Base-by-base conservation (phyloP, 1,140 invertebrate genomes). In the Leguminivora glycinivorella region DNA sequence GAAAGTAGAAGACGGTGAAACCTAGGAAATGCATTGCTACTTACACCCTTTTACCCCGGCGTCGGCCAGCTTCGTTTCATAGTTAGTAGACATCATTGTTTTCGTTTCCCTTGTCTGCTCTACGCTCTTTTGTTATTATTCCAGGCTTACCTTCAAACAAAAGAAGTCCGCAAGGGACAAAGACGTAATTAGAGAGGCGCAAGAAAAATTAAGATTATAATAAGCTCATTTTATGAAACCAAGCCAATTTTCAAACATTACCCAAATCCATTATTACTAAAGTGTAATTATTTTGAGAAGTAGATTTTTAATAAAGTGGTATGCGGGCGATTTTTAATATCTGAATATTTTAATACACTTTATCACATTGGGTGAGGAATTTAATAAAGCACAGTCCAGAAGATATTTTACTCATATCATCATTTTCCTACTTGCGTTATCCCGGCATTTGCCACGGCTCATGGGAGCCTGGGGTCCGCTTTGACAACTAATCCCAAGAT, bases 21-120 rank as follows among this genome's bases (percentile, higher is more conserved):
- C 40, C 40, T 17, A 43, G n/a, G 40, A 17, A 43, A 5, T n/a
- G 14, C 40, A 43, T n/a, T 17, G 0, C n/a, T 17, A 17, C 40
- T 43, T 43, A 43, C 14, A 17, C n/a, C 40, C 40, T 43, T 43
- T 12, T 17, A 43, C 1, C n/a, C 40, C n/a, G 10, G 10, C n/a
- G n/a, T 43, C 14, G n/a, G 40, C 67, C 73, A 69, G 69, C 71
- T 80, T 75, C 71, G 76, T 85, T 85, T 78, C 75, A 77, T 78
- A 83, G 79, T 80, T 75, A 78, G 80, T 82, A 88, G 87, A 87
- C 86, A 74, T 87, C 81, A 86, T 89, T 89, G 87, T 89, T 88
- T 83, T 77, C 79, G 67, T 69, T 72, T 83, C 87, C 77, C 81
- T 80, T 83, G 81, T 84, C 81, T 84, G 75, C 70, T 84, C 81